Base-by-base conservation (phyloP, 2,113 vertebrate species). In the Asarcornis scutulata region DNA sequence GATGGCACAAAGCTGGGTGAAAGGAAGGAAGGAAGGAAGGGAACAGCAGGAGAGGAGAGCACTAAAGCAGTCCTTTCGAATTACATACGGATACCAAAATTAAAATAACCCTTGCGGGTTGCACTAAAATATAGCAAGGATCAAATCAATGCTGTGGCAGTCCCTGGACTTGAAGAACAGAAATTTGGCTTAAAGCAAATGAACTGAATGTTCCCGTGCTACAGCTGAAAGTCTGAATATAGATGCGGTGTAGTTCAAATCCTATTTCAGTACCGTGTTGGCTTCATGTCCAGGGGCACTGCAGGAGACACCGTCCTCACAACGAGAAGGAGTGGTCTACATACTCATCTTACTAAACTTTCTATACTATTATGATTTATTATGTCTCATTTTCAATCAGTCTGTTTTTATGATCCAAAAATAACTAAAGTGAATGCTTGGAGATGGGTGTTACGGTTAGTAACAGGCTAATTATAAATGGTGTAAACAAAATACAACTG, bases 381-480 rank as follows among this genome's bases (percentile, higher is more conserved):
- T 81, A 13, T 66, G 58, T 76, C 6, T 9, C 69, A 38, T 36
- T 86, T 93, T 74, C 81, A 89, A 72, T 44, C 55, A 0, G 3
- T 38, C 83, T 95, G 73, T 36, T 91, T 94, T 92, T 76, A 73
- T 66, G 38, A 58, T 77, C 66, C 55, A 15, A 73, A 89, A 96
- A 91, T 94, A 95, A 58, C 83, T 23, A 12, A 71, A 67, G 36
- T 1, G 0, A 91, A 94, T 91, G 59, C 32, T 18, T 89, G 56
- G 60, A 86, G 50, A 42, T 58, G 76, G 14, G 26, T 66, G 58
- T 62, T 91, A 62, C 27, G 31, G 17, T 75, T 75, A 64, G 29
- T 32, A 71, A 90, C 21, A 40, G 27, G 50, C 71, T 94, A 82
- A 92, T 86, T 96, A 94, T 92, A 92, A 84, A 50, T 27, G 20